Evolutionary conservation across 2,888 invertebrate species (phyloP).

Genomic region (Hololepta plana): DNA sequence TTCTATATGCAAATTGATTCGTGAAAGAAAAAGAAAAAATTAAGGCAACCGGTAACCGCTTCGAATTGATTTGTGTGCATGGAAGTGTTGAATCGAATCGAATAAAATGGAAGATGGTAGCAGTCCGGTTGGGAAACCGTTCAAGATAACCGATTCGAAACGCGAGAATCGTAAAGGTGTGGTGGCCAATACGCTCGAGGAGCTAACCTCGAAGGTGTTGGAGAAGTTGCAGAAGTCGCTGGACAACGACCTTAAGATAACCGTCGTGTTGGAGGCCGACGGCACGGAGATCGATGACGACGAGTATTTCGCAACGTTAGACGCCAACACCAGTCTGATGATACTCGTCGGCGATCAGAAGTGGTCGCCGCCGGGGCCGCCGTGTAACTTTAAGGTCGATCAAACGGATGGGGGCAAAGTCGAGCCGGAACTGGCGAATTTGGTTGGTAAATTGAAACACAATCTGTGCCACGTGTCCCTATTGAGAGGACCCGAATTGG

Average conservation of each 20-base stretch:
- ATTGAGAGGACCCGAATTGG: slow-evolving; percentile 67
- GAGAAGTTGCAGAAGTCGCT: slow-evolving; percentile 64
- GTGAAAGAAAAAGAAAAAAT: too few species aligned
- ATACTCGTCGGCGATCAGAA: slow-evolving; percentile 58
- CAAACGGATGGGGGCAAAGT: slow-evolving; percentile 36
- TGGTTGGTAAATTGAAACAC: slow-evolving; percentile 60
- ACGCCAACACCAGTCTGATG: slow-evolving; percentile 74
- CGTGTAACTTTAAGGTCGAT: slow-evolving; percentile 41
- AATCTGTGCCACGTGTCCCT: slow-evolving; percentile 73
- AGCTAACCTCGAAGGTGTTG: slow-evolving; percentile 55
- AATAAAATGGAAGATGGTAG: slow-evolving; percentile 39
- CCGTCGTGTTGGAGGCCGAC: slow-evolving; percentile 77
- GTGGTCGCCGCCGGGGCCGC: slow-evolving; percentile 48
- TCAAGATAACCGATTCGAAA: slow-evolving; percentile 62
- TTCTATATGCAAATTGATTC: slow-evolving; percentile 1
- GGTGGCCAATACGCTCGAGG: slow-evolving; percentile 61
- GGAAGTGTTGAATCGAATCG: too few species aligned
- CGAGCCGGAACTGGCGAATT: slow-evolving; percentile 46
- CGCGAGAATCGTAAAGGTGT: slow-evolving; percentile 69
- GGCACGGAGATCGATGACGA: slow-evolving; percentile 93
- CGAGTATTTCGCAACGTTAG: slow-evolving; percentile 82
- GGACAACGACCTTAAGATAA: slow-evolving; percentile 39
- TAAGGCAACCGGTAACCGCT: too few species aligned
- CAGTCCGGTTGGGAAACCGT: slow-evolving; percentile 37
- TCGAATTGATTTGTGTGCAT: too few species aligned